A percentile compares a stretch with the other conserved stretches of the same genome.
These are phyloP conservation scores for Atta texana DNA, from an alignment of 1,140 invertebrate genomes.

Conservation along the genomic window DNA sequence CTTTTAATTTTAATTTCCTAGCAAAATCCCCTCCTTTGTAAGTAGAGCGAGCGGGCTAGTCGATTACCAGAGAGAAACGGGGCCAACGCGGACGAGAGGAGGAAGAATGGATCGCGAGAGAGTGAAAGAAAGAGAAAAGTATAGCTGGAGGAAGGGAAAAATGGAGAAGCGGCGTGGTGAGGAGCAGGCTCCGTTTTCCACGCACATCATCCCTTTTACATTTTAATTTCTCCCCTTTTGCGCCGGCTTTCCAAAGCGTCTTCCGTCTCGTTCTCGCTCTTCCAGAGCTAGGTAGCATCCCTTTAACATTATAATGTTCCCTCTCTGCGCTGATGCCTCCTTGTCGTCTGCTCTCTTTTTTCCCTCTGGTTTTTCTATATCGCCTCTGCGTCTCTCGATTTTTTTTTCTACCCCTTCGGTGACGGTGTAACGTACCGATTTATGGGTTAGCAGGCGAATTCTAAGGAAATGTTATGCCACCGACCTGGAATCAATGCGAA, in stretches of 20 bases:
- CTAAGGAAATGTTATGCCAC: conserved; percentile 83
- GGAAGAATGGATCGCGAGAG: conserved; percentile 30
- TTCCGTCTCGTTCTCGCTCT: conserved; percentile 48
- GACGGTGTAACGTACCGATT: conserved; percentile 81
- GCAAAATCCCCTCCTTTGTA: conserved; percentile 80
- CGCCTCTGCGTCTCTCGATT: conserved; percentile 68
- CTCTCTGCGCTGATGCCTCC: conserved; percentile 40
- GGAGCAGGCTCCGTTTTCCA: conserved; percentile 78
- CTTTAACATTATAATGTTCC: conserved; percentile 85
- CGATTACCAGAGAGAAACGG: conserved; percentile 68
- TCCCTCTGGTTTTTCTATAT: conserved; percentile 48
- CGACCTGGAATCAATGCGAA: conserved; percentile 81
- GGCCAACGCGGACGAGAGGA: conserved; percentile 58
- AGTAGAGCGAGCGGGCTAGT: conserved; percentile 62
- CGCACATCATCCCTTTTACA: conserved; percentile 85
- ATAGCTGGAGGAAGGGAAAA: neutral
- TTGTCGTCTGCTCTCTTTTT: conserved; percentile 53
- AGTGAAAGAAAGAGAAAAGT: conserved; percentile 50
- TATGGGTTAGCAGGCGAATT: conserved; percentile 79
- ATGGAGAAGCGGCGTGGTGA: conserved; percentile 28
- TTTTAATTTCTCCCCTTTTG: conserved; percentile 85
- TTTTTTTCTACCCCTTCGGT: conserved; percentile 73
- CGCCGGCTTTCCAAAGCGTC: conserved; percentile 80
- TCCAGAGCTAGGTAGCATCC: conserved; percentile 79
- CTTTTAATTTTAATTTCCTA: conserved; percentile 84